Percentiles rank a stretch among this genome's conserved stretches.
Conservation (phyloP, 2,888 invertebrate genomes). For the Ochropleura leucogaster region DNA sequence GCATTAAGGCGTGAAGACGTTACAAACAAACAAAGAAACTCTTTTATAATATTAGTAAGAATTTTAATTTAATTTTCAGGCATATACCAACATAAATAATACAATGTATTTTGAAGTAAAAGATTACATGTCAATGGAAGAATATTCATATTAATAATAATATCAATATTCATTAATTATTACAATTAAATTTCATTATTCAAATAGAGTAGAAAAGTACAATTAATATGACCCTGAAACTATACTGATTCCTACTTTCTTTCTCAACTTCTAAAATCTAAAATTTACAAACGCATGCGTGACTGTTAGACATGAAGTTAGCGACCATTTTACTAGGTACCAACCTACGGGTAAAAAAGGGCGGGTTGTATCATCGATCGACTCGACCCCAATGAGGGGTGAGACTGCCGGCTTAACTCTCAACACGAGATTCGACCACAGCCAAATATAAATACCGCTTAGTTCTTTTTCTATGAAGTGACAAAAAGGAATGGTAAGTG, state of each 20-base stretch:
- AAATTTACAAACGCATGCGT: slow-evolving; percentile 57
- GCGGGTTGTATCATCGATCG: slow-evolving; percentile 75
- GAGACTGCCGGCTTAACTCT: slow-evolving; percentile 32
- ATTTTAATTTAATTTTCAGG: too few relatives aligned
- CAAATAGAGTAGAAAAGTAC: too few relatives aligned
- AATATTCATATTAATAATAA: too few relatives aligned
- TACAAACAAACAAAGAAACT: too few relatives aligned
- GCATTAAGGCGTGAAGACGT: too few relatives aligned
- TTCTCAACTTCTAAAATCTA: background rate
- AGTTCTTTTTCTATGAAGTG: slow-evolving; percentile 45
- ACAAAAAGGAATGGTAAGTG: slow-evolving; percentile 61
- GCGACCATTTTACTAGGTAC: slow-evolving; percentile 51
- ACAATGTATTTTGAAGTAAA: too few relatives aligned
- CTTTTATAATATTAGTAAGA: too few relatives aligned
- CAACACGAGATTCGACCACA: slow-evolving; percentile 19
- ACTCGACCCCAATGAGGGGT: slow-evolving; percentile 48
- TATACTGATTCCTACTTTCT: background rate
- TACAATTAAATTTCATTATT: too few relatives aligned
- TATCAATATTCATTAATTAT: too few relatives aligned
- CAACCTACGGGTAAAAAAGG: slow-evolving; percentile 71
- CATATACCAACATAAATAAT: too few relatives aligned
- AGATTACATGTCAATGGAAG: too few relatives aligned
- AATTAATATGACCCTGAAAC: background rate
- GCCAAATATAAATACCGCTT: slow-evolving; percentile 28
- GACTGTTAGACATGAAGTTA: slow-evolving; percentile 62